Evolutionary conservation across 2,113 vertebrate genomes (phyloP).

Genomic region (Cyanoderma ruficeps): DNA sequence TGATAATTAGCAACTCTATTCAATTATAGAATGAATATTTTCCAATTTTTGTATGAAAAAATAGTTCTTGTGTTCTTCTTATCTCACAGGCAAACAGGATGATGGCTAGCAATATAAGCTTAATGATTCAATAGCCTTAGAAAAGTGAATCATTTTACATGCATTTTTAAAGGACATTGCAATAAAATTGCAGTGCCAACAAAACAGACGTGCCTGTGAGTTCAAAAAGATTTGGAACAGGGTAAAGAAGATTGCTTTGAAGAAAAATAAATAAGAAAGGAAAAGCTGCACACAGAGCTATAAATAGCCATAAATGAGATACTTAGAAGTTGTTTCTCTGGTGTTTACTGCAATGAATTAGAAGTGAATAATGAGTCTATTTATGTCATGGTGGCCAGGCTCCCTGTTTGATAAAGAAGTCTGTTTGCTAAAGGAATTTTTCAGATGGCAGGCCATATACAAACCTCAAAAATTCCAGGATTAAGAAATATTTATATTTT

Average conservation of each 20-base stretch:
- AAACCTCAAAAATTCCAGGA: not conserved
- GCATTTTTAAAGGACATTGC: not conserved
- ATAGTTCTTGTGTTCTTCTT: not conserved
- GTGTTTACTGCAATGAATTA: slow-evolving; percentile 1
- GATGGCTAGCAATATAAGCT: not conserved
- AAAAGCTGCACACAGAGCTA: not conserved
- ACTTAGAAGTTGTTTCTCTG: not conserved
- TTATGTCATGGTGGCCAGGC: not conserved
- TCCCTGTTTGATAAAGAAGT: not conserved
- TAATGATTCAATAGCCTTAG: not conserved
- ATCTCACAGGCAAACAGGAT: not conserved
- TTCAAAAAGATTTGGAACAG: not conserved
- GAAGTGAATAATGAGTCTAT: not conserved
- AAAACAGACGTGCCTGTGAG: not conserved
- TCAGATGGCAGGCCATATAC: not conserved
- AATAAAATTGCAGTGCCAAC: not conserved
- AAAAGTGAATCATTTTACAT: not conserved
- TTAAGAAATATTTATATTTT: not conserved
- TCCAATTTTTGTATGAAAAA: not conserved
- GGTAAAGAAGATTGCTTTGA: not conserved
- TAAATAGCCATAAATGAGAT: not conserved
- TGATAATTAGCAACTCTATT: not conserved
- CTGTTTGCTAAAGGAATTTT: not conserved
- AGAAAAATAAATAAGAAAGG: not conserved
- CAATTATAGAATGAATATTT: not conserved